Conservation (phyloP, 1,140 invertebrate species). For the Diorhabda carinulata region DNA sequence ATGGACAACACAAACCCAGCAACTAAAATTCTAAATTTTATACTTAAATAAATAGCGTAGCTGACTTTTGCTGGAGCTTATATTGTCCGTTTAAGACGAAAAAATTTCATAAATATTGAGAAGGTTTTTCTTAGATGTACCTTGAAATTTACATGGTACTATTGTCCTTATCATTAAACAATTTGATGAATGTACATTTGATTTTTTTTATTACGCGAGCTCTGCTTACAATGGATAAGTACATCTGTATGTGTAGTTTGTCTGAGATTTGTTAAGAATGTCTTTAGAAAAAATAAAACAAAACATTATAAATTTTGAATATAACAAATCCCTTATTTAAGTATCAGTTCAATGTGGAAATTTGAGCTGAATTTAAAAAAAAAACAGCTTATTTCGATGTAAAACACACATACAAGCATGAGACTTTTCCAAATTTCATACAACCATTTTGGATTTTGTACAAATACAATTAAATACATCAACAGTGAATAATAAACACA, state of each 20-base stretch:
- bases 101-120: slow-evolving; percentile 8
- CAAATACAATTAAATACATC: background rate
- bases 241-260: background rate
- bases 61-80: slow-evolving; percentile 7
- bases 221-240: slow-evolving; percentile 5
- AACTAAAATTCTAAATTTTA: slow-evolving; percentile 21
- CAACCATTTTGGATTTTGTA: background rate
- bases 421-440: background rate
- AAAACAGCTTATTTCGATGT: background rate
- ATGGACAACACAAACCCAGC: slow-evolving; percentile 6
- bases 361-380: background rate
- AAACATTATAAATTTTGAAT: too few relatives aligned
- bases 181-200: slow-evolving; percentile 8
- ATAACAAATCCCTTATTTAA: too few relatives aligned
- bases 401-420: background rate
- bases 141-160: slow-evolving; percentile 27
- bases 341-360: too few relatives aligned
- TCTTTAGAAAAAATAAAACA: too few relatives aligned
- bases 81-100: slow-evolving; percentile 1
- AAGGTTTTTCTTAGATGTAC: slow-evolving; percentile 18
- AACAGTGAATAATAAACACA: background rate
- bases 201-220: background rate
- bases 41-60: slow-evolving; percentile 19
- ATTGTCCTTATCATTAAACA: slow-evolving; percentile 24
- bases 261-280: too few relatives aligned